phyloP scores from a whole-genome alignment of 2,888 invertebrate genomes.

The Ormyrus nitidulus region DNA sequence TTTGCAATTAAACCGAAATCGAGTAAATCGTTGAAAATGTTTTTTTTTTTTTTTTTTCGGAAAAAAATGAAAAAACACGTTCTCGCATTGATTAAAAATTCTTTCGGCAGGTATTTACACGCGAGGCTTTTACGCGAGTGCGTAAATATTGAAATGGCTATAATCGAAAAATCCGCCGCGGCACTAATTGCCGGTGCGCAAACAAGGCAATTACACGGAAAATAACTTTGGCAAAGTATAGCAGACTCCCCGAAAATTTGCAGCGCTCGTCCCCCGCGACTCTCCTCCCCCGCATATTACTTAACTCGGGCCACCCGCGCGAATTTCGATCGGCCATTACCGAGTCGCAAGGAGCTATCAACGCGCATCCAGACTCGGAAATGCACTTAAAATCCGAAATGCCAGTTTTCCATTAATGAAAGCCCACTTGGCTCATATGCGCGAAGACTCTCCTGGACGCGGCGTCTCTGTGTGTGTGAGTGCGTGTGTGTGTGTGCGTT shows the following conservation, averaged over 20 bases:
- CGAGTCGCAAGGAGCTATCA: constrained; percentile 61
- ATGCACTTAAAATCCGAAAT: constrained; percentile 72
- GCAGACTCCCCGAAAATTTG: constrained; percentile 4
- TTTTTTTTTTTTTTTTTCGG: too few relatives aligned
- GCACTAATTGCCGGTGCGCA: constrained; percentile 14
- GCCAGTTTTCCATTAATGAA: constrained; percentile 72
- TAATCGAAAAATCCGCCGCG: background rate
- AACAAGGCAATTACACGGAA: constrained; percentile 24
- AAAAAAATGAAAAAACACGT: too few relatives aligned
- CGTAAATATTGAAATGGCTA: background rate
- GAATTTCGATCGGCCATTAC: constrained; percentile 62
- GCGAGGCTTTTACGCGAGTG: too few relatives aligned
- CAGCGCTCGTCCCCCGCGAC: background rate
- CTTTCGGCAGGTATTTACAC: too few relatives aligned
- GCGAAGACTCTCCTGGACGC: too few relatives aligned
- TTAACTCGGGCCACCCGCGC: constrained; percentile 19
- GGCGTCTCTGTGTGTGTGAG: background rate
- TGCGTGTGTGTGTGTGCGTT: constrained; percentile 4
- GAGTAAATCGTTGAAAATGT: too few relatives aligned
- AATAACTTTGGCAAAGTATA: constrained; percentile 12
- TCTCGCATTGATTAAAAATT: too few relatives aligned
- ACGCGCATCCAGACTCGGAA: constrained; percentile 65
- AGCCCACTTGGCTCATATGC: constrained; percentile 29
- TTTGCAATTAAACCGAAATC: too few relatives aligned
- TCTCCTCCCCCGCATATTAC: background rate